Evolutionary conservation across 2,888 invertebrate genomes (phyloP).

Genomic region (Drosophila lutescens): DNA sequence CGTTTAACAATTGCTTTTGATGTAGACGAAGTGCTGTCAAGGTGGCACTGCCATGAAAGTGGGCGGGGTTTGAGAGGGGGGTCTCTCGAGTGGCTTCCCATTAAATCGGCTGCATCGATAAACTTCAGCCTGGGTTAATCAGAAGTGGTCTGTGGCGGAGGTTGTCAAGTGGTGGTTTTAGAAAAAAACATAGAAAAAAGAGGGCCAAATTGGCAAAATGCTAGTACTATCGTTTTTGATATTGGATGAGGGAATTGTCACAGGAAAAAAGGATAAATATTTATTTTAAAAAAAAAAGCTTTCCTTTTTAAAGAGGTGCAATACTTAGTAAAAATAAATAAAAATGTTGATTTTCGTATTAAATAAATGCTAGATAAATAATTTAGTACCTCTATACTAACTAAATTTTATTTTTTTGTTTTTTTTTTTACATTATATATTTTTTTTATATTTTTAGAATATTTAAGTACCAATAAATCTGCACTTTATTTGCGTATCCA

Average conservation of each 20-base stretch:
- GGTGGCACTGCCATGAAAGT: conserved; percentile 5
- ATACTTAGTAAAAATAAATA: too few relatives aligned
- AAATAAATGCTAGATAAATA: too few relatives aligned
- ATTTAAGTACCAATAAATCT: not conserved
- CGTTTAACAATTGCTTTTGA: conserved; percentile 29
- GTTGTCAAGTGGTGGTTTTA: conserved; percentile 34
- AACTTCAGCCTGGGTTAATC: conserved; percentile 22
- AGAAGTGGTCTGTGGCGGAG: conserved; percentile 20
- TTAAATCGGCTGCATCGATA: conserved; percentile 36
- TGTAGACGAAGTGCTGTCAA: conserved; percentile 34
- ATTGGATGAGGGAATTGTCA: not conserved
- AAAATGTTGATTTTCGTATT: too few relatives aligned
- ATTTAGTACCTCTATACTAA: too few relatives aligned
- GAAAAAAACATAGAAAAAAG: not conserved
- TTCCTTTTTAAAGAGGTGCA: too few relatives aligned
- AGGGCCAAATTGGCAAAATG: conserved; percentile 8
- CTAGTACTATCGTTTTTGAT: conserved; percentile 1
- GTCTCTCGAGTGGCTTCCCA: conserved; percentile 30
- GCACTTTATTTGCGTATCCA: not conserved
- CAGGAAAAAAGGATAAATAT: not conserved
- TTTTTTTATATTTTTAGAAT: too few relatives aligned
- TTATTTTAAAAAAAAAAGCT: too few relatives aligned
- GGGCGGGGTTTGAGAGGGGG: not conserved
- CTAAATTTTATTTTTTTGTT: too few relatives aligned
- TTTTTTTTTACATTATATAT: too few relatives aligned